Evolutionary conservation across 2,113 vertebrate genomes (phyloP), one percentile per base, ranked within the genome.

Genomic region (Ochotona curzoniae): DNA sequence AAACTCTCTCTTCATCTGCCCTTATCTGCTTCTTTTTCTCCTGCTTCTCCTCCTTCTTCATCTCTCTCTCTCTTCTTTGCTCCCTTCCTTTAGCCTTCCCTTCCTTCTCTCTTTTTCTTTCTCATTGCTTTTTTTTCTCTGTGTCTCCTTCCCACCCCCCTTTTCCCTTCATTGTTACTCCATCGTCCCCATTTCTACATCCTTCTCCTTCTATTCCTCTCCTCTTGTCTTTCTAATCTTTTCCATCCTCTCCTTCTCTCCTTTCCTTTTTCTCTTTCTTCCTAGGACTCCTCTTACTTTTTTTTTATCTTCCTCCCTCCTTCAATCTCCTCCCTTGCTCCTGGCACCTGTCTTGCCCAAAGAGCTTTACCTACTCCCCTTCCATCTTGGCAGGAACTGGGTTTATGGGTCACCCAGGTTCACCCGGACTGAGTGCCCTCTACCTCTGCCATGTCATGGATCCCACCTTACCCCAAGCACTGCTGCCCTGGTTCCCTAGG

Each of bases 341-440:
- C 74, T 15, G 17, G n/a, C 12, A 0, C 12, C 18, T 49, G 38
- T 20, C 9, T 8, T 30, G 21, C 13, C 84, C 20, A 25, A 18
- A 38, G 35, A 25, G 13, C 6, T 44, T 63, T 44, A 26, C n/a
- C 15, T 30, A 51, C 26, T 20, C 18, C 14, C 30, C 17, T 10
- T n/a, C 60, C n/a, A 8, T n/a, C n/a, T 2, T 2, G 1, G 13
- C 30, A 15, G 73, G 2, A 60, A 7, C 38, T 11, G 20, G 0
- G 10, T 18, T 2, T 9, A 14, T 25, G 20, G 4, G 2, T 47
- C 1, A 8, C 15, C 28, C 18, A 17, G 79, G 49, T 44, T 17
- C 5, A 14, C 11, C 25, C 3, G 7, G 38, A 3, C 21, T 67
- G 70, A 54, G n/a, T 23, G 10, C 5, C 1, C 0, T 21, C 73